Percentiles rank a stretch among this genome's conserved stretches.
Conservation (phyloP, 1,140 invertebrate species). For the Lerema accius region DNA sequence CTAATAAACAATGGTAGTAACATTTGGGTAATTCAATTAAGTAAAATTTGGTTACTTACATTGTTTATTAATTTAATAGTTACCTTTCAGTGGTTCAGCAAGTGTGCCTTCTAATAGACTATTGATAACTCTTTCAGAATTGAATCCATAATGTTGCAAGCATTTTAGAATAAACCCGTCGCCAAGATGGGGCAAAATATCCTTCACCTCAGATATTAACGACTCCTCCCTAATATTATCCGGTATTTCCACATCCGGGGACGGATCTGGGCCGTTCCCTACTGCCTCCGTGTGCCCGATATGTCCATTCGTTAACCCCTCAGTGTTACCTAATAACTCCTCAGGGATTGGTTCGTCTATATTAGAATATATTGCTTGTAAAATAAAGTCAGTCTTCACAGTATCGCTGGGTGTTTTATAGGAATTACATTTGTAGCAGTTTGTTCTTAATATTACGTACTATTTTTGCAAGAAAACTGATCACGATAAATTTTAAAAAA, state of each 20-base stretch:
- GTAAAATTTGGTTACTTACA: too few relatives aligned
- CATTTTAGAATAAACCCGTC: conserved; percentile 89
- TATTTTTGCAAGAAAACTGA: too few relatives aligned
- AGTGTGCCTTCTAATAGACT: conserved; percentile 89
- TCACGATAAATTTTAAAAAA: too few relatives aligned
- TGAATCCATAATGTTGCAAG: conserved; percentile 88
- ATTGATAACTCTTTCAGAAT: conserved; percentile 89
- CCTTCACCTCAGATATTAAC: conserved; percentile 88
- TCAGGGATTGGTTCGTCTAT: conserved; percentile 62
- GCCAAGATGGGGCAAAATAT: conserved; percentile 91
- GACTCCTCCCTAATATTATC: conserved; percentile 82
- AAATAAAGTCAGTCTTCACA: conserved; percentile 84
- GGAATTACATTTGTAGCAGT: too few relatives aligned
- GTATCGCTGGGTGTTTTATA: conserved; percentile 80
- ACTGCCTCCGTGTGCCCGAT: conserved; percentile 46
- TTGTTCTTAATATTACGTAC: too few relatives aligned
- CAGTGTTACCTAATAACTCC: conserved; percentile 42
- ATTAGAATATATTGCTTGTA: conserved; percentile 79
- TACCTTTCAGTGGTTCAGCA: conserved; percentile 65
- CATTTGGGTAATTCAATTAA: too few relatives aligned
- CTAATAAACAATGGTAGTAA: too few relatives aligned
- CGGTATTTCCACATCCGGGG: conserved; percentile 71
- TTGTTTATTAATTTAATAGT: too few relatives aligned
- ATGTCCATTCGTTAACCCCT: conserved; percentile 56
- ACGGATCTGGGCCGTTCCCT: conserved; percentile 60